Evolutionary conservation across 1,140 invertebrate species (phyloP).

Genomic region (Zaprionus gabonicus): DNA sequence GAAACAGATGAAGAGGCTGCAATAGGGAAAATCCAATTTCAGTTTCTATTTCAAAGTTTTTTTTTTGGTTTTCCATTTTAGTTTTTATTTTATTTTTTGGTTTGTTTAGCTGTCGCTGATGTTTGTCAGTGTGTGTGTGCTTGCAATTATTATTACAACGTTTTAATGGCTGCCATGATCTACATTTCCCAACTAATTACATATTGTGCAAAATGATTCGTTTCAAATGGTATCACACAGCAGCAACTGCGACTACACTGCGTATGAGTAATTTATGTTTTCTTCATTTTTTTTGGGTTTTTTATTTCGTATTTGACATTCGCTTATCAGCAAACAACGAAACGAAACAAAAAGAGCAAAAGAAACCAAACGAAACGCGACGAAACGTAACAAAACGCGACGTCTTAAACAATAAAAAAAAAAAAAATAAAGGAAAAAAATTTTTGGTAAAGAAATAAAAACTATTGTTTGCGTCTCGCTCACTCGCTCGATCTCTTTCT

Average conservation of each 20-base stretch:
- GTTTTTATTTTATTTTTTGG: slow-evolving; percentile 17
- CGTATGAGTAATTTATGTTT: slow-evolving; percentile 52
- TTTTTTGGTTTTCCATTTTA: slow-evolving; percentile 21
- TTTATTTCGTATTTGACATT: slow-evolving; percentile 26
- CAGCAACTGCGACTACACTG: slow-evolving; percentile 34
- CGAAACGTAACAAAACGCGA: slow-evolving; percentile 24
- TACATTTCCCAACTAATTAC: slow-evolving; percentile 69
- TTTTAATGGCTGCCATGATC: slow-evolving; percentile 75
- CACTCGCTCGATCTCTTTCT: slow-evolving; percentile 29
- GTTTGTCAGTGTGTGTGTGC: background rate
- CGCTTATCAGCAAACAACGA: slow-evolving; percentile 47
- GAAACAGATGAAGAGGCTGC: background rate
- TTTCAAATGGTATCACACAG: slow-evolving; percentile 23
- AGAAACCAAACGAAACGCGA: slow-evolving; percentile 13
- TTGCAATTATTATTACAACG: slow-evolving; percentile 66
- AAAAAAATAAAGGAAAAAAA: no score
- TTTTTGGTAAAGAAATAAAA: slow-evolving; percentile 23
- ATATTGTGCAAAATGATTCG: slow-evolving; percentile 69
- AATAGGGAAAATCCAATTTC: slow-evolving; percentile 27
- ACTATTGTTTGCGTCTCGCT: slow-evolving; percentile 20
- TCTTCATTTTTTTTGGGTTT: background rate
- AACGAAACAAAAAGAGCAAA: slow-evolving; percentile 21
- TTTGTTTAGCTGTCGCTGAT: slow-evolving; percentile 46
- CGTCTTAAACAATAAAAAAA: slow-evolving; percentile 16
- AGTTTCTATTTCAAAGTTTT: slow-evolving; percentile 43